Conservation (phyloP, 2,888 invertebrate genomes). For the Sarcophaga subvicina region DNA sequence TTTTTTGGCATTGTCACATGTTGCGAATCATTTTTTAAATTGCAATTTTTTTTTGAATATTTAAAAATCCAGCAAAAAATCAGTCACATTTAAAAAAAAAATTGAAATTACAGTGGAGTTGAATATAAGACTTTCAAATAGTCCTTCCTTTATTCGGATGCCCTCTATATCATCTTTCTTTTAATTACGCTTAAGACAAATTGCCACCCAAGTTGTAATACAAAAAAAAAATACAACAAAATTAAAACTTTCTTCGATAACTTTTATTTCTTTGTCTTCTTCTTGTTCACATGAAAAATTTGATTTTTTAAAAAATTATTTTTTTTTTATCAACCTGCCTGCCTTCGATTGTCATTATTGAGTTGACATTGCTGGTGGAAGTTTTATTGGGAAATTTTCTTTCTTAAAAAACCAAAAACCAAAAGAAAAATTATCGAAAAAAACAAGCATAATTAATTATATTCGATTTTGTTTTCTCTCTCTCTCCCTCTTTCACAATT, state of each 20-base stretch:
- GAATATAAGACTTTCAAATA: too few relatives aligned
- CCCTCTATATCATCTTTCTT: not conserved
- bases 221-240: not conserved
- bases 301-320: not conserved
- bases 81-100: too few relatives aligned
- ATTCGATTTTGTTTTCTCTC: constrained; percentile 39
- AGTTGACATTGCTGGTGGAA: not conserved
- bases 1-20: too few relatives aligned
- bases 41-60: too few relatives aligned
- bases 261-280: too few relatives aligned
- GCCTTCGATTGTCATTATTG: not conserved
- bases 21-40: too few relatives aligned
- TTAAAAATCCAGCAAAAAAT: too few relatives aligned
- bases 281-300: not conserved
- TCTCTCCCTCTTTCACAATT: not conserved
- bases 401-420: too few relatives aligned
- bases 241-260: not conserved
- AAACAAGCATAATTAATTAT: constrained; percentile 55
- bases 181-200: not conserved
- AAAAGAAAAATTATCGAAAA: not conserved
- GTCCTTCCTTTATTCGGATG: too few relatives aligned
- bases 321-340: not conserved
- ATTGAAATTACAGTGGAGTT: too few relatives aligned
- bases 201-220: constrained; percentile 2
- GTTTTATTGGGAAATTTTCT: not conserved